phyloP scores from a whole-genome alignment of 1,140 invertebrate genomes.

The Littorina saxatilis region DNA sequence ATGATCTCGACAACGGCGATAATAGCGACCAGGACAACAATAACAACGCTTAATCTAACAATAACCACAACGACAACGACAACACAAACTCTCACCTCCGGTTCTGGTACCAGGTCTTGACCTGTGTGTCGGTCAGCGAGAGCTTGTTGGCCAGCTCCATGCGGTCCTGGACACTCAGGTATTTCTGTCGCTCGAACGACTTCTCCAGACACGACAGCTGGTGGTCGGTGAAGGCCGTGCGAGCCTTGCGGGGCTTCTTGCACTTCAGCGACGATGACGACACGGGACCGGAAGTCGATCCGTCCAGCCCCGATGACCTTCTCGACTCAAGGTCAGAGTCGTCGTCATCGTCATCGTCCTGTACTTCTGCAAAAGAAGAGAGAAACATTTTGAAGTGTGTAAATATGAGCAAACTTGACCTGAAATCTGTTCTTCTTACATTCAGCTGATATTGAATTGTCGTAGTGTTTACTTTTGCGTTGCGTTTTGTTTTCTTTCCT shows the following conservation, averaged over 20 bases:
- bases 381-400: background rate
- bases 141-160: constrained; percentile 98
- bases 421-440: too few species aligned
- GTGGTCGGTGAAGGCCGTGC: constrained; percentile 99
- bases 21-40: constrained; percentile 10
- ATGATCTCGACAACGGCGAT: background rate
- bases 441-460: too few species aligned
- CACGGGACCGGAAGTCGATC: constrained; percentile 94
- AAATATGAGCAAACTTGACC: too few species aligned
- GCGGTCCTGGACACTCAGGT: constrained; percentile 97
- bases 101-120: constrained; percentile 81
- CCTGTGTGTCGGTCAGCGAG: constrained; percentile 92
- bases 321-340: constrained; percentile 97
- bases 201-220: constrained; percentile 97
- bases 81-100: background rate
- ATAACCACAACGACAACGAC: background rate
- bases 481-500: too few species aligned
- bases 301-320: constrained; percentile 82
- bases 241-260: constrained; percentile 97
- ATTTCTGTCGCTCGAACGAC: constrained; percentile 98
- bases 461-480: too few species aligned
- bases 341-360: constrained; percentile 99
- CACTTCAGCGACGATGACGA: constrained; percentile 90
- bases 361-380: constrained; percentile 32
- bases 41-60: background rate